Evolutionary conservation across 1,140 invertebrate species (phyloP), one percentile per base, ranked within the genome.

Genomic region (Drosophila guanche): DNA sequence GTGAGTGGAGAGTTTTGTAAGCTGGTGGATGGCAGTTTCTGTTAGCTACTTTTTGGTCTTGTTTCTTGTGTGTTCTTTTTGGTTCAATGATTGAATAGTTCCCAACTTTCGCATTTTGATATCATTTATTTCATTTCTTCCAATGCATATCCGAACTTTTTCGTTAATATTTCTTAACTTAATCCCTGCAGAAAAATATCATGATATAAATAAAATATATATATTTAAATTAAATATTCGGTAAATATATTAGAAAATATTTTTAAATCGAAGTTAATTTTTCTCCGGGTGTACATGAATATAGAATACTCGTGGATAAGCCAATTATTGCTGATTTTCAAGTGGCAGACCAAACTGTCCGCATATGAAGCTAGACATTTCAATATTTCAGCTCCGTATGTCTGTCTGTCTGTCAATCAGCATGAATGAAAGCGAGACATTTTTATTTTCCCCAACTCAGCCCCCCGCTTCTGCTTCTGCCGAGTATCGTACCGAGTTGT

Each of bases 371-470:
- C 22, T 20, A 66, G 37, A 65, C 47, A 58, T 57, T 54, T 41
- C 14, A 27, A 20, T 46, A 16, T 37, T 54, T 33, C 58, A 42
- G 41, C 50, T 54, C 37, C 25, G 46, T 54, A 66, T 12, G 51
- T 54, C 71, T 12, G 51, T 57, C 71, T 63, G 54, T 55, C 66
- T 63, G 54, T 55, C 66, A 70, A 57, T 80, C 70, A 79, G 71
- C 62, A 77, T 60, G 59, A 72, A 83, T 45, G 33, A 63, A 62
- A 62, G 41, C 55, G 62, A 62, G 62, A 71, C 65, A 79, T 67
- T 85, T 85, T 75, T 65, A 83, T 79, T 79, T 51, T 37, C 54
- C 55, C 55, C 22, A 25, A 7, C 16, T 33, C 46, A 41, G 5
- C 23, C 37, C 4, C 23, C 16, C 5, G 16, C 16, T 20, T 0